Conservation (phyloP, 2,888 invertebrate species). For the Gymnoscelis rufifasciata region DNA sequence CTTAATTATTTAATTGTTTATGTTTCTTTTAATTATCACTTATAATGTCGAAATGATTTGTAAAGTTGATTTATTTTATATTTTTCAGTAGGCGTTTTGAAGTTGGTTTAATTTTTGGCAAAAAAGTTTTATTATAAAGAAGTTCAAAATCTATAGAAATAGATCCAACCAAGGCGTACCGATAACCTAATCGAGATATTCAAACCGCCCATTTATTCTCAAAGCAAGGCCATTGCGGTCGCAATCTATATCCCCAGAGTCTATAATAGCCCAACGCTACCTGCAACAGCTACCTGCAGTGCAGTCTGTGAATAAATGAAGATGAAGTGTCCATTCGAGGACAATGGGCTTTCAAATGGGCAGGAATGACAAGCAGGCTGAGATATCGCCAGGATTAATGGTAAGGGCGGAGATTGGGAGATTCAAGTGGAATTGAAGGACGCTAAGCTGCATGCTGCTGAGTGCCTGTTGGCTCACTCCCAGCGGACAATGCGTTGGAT, state of each 20-base stretch:
- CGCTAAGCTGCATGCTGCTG: conserved; percentile 22
- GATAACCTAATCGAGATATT: neutral
- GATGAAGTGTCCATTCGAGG: conserved; percentile 13
- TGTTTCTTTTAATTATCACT: too few relatives aligned
- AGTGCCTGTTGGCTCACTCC: conserved; percentile 27
- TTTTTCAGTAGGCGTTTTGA: too few relatives aligned
- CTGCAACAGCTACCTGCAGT: conserved; percentile 14
- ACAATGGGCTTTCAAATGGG: conserved; percentile 16
- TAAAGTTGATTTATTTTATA: too few relatives aligned
- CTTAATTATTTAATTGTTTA: too few relatives aligned
- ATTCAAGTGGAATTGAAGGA: conserved; percentile 14
- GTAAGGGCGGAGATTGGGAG: conserved; percentile 14
- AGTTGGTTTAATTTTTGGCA: too few relatives aligned
- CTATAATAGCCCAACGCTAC: conserved; percentile 8
- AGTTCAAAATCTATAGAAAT: too few relatives aligned
- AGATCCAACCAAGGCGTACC: neutral
- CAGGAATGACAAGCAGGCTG: conserved; percentile 18
- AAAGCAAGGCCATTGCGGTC: conserved; percentile 7
- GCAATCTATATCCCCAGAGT: conserved; percentile 5
- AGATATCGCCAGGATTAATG: conserved; percentile 19
- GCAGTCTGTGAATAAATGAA: conserved; percentile 18
- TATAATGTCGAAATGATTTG: too few relatives aligned
- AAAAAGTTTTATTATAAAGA: too few relatives aligned
- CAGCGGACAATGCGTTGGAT: conserved; percentile 23
- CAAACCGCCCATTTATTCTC: conserved; percentile 7